Percentiles rank a stretch among this genome's conserved stretches.
phyloP scores from a whole-genome alignment of 1,140 invertebrate genomes.

The Pectinophora gossypiella region DNA sequence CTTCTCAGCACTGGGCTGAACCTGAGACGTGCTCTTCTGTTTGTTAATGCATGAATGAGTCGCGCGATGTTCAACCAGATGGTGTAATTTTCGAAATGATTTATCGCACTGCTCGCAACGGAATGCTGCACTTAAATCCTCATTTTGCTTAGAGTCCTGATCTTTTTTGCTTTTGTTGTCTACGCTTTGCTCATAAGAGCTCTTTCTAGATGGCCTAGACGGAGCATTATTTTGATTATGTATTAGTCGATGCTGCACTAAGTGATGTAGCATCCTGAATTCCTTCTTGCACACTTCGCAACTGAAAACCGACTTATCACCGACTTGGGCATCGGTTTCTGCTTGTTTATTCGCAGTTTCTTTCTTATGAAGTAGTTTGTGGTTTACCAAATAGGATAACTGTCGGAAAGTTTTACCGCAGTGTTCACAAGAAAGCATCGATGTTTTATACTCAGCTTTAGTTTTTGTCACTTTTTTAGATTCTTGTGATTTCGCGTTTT shows the following conservation, averaged over 20 bases:
- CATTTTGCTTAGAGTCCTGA: slow-evolving; percentile 26
- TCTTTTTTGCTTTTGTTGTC: slow-evolving; percentile 36
- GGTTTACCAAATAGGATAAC: slow-evolving; percentile 63
- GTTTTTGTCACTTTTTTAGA: slow-evolving; percentile 26
- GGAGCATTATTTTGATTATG: slow-evolving; percentile 43
- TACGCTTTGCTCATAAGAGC: slow-evolving; percentile 43
- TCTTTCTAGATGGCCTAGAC: slow-evolving; percentile 38
- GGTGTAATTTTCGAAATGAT: slow-evolving; percentile 70
- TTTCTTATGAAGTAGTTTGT: slow-evolving; percentile 57
- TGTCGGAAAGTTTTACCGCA: slow-evolving; percentile 72
- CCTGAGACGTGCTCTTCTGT: slow-evolving; percentile 28
- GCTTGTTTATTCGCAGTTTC: slow-evolving; percentile 33
- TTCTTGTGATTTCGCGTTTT: slow-evolving; percentile 16
- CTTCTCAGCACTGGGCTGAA: not conserved
- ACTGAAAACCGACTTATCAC: slow-evolving; percentile 49
- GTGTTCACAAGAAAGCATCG: slow-evolving; percentile 59
- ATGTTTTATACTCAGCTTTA: slow-evolving; percentile 27
- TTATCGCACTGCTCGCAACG: slow-evolving; percentile 73
- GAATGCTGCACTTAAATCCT: slow-evolving; percentile 65
- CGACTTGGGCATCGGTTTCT: slow-evolving; percentile 22
- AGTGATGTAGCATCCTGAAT: slow-evolving; percentile 69
- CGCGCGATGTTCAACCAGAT: slow-evolving; percentile 71
- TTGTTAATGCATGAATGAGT: slow-evolving; percentile 62
- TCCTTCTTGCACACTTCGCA: slow-evolving; percentile 71
- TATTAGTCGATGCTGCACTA: slow-evolving; percentile 66